Evolutionary conservation across 2,113 vertebrate genomes (phyloP).

Genomic region (Phaethon lepturus): DNA sequence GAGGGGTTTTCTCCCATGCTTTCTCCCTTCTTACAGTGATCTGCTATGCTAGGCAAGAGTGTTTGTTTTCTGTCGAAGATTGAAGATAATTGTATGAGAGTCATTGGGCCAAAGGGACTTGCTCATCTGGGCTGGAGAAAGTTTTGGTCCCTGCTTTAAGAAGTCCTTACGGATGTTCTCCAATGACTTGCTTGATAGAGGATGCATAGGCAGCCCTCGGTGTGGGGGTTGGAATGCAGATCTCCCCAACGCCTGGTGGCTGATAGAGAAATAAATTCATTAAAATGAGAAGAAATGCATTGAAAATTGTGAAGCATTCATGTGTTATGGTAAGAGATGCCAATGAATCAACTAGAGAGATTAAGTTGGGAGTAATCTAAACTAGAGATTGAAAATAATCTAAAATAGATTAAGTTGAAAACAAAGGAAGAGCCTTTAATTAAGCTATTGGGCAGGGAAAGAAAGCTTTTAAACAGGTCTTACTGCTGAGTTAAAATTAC

Average conservation of each 20-base stretch:
- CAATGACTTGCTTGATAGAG: background rate
- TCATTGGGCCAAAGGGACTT: background rate
- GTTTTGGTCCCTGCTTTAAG: background rate
- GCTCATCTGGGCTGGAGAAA: background rate
- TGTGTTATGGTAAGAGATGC: background rate
- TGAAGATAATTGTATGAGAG: background rate
- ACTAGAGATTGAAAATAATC: background rate
- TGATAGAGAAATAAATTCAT: background rate
- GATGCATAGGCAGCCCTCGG: background rate
- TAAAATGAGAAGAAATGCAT: background rate
- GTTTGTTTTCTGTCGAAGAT: background rate
- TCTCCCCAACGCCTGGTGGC: background rate
- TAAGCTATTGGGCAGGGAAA: background rate
- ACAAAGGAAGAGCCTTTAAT: background rate
- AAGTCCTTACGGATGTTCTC: background rate
- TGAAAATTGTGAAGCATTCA: background rate
- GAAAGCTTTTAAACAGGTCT: background rate
- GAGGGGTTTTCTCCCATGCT: rapidly evolving
- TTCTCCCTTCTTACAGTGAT: background rate
- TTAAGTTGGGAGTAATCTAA: background rate
- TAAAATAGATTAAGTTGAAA: background rate
- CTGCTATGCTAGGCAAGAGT: background rate
- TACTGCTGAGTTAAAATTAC: background rate
- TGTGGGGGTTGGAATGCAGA: background rate
- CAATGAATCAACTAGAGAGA: background rate